Evolutionary conservation across 2,888 invertebrate species (phyloP), one percentile per base, ranked within the genome.

Genomic region (Zaprionus obscuricornis): DNA sequence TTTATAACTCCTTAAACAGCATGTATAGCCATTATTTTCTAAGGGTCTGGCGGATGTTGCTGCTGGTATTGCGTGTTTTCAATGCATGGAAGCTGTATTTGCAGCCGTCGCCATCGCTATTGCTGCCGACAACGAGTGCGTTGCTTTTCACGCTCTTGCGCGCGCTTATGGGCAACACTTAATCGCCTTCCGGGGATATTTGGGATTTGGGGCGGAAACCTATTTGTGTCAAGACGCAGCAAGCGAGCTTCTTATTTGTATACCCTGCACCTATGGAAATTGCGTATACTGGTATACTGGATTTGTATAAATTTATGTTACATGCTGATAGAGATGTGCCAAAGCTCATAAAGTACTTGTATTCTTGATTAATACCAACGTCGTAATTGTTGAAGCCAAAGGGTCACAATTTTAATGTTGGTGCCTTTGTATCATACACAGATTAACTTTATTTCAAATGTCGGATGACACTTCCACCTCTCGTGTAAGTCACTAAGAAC

Each of bases 151-250:
- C 65, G 74, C 78, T 83, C 77, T 78, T 79, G 78, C 78, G 74
- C 73, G 63, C 77, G 78, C 78, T 79, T 71, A 81, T 68, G 74
- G 81, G 73, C 65, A 85, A 84, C 85, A 84, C 83, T 84, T 87
- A 86, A 85, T 85, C 84, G 81, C 81, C 86, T 87, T 87, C 76
- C 71, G 81, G 86, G 74, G 71, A 82, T 78, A 84, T 84, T 85
- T 76, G 68, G 86, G 87, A 84, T 81, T 86, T 87, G 52, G 84
- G 84, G 82, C 82, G 85, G 79, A 83, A 87, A 84, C 79, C 84
- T 79, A 85, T 83, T 85, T 81, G 75, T 73, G 82, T 78, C 82
- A 82, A 82, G 85, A 82, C 82, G 75, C 68, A 70, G 76, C 64
- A 50, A 76, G 56, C 11, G 50, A 46, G 46, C 56, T 56, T 55